Evolutionary conservation across 2,888 invertebrate species (phyloP).

Genomic region (Idaea biselata): DNA sequence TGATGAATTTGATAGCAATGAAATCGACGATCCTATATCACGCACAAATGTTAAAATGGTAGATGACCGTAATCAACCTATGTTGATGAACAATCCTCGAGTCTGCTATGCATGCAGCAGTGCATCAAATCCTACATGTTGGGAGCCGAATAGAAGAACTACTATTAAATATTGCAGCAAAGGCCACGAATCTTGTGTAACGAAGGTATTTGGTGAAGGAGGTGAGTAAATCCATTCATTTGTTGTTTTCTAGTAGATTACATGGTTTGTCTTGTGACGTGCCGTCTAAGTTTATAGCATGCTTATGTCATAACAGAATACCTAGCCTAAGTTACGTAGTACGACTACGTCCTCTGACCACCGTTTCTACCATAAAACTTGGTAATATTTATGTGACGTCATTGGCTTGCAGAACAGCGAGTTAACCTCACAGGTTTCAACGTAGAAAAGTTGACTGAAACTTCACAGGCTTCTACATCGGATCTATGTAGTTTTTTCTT

Average conservation of each 20-base stretch:
- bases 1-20: not conserved
- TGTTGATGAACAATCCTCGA: constrained; percentile 39
- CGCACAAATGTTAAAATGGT: constrained; percentile 26
- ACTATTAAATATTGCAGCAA: constrained; percentile 61
- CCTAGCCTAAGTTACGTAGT: too few relatives aligned
- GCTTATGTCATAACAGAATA: too few relatives aligned
- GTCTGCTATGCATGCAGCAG: constrained; percentile 65
- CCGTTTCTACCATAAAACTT: too few relatives aligned
- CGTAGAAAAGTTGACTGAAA: too few relatives aligned
- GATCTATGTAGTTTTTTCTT: too few relatives aligned
- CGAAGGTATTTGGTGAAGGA: constrained; percentile 46
- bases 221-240: constrained; percentile 36
- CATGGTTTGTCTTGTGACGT: not conserved
- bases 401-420: too few relatives aligned
- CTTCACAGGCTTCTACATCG: too few relatives aligned
- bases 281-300: too few relatives aligned
- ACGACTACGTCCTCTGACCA: too few relatives aligned
- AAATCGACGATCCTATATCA: constrained; percentile 11
- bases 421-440: too few relatives aligned
- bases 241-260: not conserved
- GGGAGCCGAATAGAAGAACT: constrained; percentile 51
- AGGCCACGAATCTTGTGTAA: constrained; percentile 53
- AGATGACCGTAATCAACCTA: not conserved
- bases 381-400: too few relatives aligned
- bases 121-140: constrained; percentile 51